phyloP scores from a whole-genome alignment of 1,140 invertebrate species.

The Drosophila willistoni region DNA sequence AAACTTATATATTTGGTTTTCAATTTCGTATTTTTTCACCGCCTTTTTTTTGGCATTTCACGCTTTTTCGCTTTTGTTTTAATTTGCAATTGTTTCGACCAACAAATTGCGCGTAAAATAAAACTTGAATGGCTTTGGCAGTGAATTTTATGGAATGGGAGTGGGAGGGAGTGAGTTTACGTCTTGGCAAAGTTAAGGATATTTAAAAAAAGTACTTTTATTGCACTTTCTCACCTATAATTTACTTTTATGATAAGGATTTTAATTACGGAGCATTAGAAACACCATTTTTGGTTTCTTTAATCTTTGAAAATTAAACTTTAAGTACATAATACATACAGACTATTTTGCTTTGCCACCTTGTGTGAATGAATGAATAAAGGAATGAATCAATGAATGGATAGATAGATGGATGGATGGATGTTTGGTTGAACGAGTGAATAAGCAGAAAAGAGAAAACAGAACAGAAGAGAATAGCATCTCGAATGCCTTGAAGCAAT shows the following conservation, averaged over 20 bases:
- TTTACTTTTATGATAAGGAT: neutral
- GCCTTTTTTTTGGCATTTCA: slow-evolving; percentile 32
- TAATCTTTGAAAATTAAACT: neutral
- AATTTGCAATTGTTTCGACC: slow-evolving; percentile 22
- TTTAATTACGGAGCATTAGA: neutral
- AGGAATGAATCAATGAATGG: slow-evolving; percentile 33
- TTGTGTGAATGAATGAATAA: slow-evolving; percentile 40
- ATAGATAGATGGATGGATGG: slow-evolving; percentile 32
- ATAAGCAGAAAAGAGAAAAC: neutral
- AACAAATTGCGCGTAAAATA: slow-evolving; percentile 65
- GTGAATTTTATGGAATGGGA: neutral
- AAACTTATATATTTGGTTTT: slow-evolving; percentile 61
- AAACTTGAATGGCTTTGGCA: slow-evolving; percentile 53
- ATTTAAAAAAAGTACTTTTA: slow-evolving; percentile 48
- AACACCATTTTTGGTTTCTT: too few relatives aligned
- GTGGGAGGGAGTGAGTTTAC: neutral
- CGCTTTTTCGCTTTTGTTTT: slow-evolving; percentile 17
- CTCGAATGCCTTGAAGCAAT: slow-evolving; percentile 30
- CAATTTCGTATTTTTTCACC: slow-evolving; percentile 40
- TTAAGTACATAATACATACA: neutral
- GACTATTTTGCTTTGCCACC: slow-evolving; percentile 33
- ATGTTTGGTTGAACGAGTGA: slow-evolving; percentile 25
- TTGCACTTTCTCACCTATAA: neutral
- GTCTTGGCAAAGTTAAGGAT: slow-evolving; percentile 26
- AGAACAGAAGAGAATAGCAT: slow-evolving; percentile 9